Conservation (phyloP, 2,888 invertebrate species). For the Willowsia nigromaculata region DNA sequence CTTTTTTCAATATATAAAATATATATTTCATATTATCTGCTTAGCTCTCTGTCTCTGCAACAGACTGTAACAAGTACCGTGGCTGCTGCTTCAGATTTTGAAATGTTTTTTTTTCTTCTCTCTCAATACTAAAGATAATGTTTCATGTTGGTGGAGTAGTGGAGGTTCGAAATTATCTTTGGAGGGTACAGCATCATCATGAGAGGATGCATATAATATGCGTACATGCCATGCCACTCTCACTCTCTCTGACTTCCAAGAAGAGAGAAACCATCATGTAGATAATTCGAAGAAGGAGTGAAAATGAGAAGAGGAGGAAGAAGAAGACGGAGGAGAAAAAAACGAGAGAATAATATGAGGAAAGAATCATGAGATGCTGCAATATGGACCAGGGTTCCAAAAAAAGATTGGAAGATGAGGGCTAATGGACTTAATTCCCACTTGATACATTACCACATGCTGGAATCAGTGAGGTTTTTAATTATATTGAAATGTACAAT, state of each 20-base stretch:
- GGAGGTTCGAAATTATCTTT: too few species aligned
- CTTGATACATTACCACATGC: too few species aligned
- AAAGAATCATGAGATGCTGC: neutral
- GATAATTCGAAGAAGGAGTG: neutral
- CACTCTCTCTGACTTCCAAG: neutral
- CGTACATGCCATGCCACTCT: neutral
- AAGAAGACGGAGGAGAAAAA: neutral
- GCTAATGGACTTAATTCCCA: too few species aligned
- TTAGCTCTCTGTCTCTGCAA: neutral
- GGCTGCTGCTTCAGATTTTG: slow-evolving; percentile 17
- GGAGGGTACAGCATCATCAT: too few species aligned
- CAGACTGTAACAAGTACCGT: slow-evolving; percentile 48
- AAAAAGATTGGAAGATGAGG: too few species aligned
- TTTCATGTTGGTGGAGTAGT: neutral
- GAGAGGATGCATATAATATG: neutral
- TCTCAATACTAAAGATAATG: neutral
- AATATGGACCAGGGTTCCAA: neutral
- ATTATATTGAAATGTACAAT: too few species aligned
- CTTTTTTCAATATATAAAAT: slow-evolving; percentile 37
- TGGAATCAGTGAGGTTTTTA: too few species aligned
- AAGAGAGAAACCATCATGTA: neutral
- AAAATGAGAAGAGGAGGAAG: neutral
- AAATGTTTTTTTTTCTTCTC: neutral
- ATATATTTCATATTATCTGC: neutral
- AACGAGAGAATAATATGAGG: neutral